phyloP scores from a whole-genome alignment of 2,797 vertebrate species.

The Leucoraja ocellata region DNA sequence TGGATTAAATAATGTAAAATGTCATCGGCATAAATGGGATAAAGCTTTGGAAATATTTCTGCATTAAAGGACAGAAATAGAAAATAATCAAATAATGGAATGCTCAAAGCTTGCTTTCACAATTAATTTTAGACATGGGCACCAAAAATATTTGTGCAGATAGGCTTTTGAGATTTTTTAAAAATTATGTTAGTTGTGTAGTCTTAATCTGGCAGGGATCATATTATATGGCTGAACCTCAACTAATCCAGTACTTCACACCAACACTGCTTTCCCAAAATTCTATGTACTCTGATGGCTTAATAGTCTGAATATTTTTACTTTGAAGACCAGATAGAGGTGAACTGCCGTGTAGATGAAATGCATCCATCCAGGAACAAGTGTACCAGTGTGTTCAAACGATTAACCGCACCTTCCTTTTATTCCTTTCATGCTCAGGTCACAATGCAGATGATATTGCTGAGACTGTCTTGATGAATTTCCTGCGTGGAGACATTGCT shows the following conservation, averaged over 20 bases:
- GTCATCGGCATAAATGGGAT: not conserved
- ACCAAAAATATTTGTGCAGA: too few species aligned
- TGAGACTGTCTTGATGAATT: conserved; percentile 82
- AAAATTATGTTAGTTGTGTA: too few species aligned
- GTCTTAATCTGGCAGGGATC: too few species aligned
- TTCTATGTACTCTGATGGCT: not conserved
- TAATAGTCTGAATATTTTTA: not conserved
- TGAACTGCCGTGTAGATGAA: not conserved
- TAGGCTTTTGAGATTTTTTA: too few species aligned
- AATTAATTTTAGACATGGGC: too few species aligned
- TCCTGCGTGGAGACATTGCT: conserved; percentile 76
- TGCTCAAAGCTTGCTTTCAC: too few species aligned
- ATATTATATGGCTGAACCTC: too few species aligned
- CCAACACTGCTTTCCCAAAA: too few species aligned
- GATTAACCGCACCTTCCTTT: not conserved
- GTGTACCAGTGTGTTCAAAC: not conserved
- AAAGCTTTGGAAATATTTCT: not conserved
- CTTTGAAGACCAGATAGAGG: not conserved
- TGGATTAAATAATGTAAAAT: not conserved
- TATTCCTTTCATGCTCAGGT: conserved; percentile 53
- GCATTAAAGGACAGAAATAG: not conserved
- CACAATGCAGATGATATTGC: conserved; percentile 82
- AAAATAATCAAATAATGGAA: not conserved
- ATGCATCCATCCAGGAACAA: not conserved
- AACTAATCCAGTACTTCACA: too few species aligned